These are phyloP conservation scores for Sebastes schlegelii DNA, from an alignment of 2,113 vertebrate species.

Conservation along the genomic window DNA sequence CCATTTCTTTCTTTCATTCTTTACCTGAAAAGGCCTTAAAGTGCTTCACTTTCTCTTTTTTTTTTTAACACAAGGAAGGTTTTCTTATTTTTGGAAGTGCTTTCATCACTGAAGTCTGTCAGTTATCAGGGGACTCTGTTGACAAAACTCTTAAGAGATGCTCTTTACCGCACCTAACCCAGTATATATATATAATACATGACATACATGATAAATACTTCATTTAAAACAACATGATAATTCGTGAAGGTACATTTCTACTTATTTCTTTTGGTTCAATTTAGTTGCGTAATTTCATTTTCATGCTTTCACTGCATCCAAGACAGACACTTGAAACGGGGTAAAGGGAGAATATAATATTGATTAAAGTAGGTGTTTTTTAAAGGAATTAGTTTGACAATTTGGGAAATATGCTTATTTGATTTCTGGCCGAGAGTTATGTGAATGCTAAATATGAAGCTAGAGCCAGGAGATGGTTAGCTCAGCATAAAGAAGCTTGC, in stretches of 20 bases:
- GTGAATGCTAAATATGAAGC: background rate
- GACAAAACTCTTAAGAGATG: constrained; percentile 43
- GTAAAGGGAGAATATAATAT: constrained; percentile 31
- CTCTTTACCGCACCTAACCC: constrained; percentile 39
- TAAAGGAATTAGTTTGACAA: constrained; percentile 38
- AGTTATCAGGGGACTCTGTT: constrained; percentile 26
- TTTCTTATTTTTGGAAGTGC: constrained; percentile 60
- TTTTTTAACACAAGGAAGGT: constrained; percentile 42
- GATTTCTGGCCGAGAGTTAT: background rate
- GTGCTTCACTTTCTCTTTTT: constrained; percentile 63
- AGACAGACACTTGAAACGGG: constrained; percentile 52
- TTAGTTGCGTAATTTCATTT: constrained; percentile 55
- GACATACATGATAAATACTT: constrained; percentile 67
- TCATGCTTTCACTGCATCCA: constrained; percentile 73
- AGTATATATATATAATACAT: constrained; percentile 50
- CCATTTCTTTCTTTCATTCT: constrained; percentile 32
- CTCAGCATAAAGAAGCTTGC: background rate
- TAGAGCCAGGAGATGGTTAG: background rate
- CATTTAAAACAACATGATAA: constrained; percentile 52
- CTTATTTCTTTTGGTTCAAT: constrained; percentile 71
- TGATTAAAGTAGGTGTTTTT: constrained; percentile 17
- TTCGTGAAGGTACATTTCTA: constrained; percentile 62
- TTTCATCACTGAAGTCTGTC: constrained; percentile 36
- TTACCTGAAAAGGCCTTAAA: constrained; percentile 73
- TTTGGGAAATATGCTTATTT: constrained; percentile 26